Conservation (phyloP, 2,797 vertebrate genomes). For the Diplodus sargus region DNA sequence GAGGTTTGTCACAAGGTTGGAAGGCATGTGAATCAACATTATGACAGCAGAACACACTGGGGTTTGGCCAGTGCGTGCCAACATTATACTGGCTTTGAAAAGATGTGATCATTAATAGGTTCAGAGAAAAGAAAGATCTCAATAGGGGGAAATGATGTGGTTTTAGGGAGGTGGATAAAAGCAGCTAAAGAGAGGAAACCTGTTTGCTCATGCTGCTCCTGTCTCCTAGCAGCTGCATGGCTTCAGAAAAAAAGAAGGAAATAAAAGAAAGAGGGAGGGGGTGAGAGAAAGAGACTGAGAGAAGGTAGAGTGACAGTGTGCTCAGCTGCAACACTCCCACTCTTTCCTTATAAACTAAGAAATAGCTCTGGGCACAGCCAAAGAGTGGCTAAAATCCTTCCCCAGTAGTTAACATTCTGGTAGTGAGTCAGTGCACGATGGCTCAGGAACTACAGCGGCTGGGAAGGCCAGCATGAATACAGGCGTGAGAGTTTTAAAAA, state of each 20-base stretch:
- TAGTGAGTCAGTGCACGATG: slow-evolving; percentile 59
- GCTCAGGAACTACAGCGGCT: slow-evolving; percentile 37
- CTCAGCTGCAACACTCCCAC: slow-evolving; percentile 80
- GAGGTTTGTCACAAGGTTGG: slow-evolving; percentile 40
- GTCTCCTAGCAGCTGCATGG: slow-evolving; percentile 83
- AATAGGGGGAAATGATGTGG: slow-evolving; percentile 41
- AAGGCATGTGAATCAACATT: slow-evolving; percentile 50
- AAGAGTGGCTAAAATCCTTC: slow-evolving; percentile 56
- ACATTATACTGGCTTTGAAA: slow-evolving; percentile 42
- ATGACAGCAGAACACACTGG: slow-evolving; percentile 34
- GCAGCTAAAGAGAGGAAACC: slow-evolving; percentile 66
- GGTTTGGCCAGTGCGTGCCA: slow-evolving; percentile 24
- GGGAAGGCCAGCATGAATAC: slow-evolving; percentile 21
- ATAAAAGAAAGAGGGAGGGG: slow-evolving; percentile 40
- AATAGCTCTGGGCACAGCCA: slow-evolving; percentile 68
- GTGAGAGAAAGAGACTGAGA: slow-evolving; percentile 55
- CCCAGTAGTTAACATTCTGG: slow-evolving; percentile 71
- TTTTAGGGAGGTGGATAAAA: slow-evolving; percentile 58
- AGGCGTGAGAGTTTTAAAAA: not conserved
- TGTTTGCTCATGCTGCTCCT: slow-evolving; percentile 76
- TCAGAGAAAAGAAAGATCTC: slow-evolving; percentile 24
- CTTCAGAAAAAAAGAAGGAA: slow-evolving; percentile 45
- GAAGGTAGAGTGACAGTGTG: slow-evolving; percentile 72
- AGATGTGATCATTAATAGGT: slow-evolving; percentile 47
- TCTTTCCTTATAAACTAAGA: slow-evolving; percentile 76